Evolutionary conservation across 1,140 invertebrate genomes (phyloP), one percentile per base, ranked within the genome.

Genomic region (Trichonephila clavipes): DNA sequence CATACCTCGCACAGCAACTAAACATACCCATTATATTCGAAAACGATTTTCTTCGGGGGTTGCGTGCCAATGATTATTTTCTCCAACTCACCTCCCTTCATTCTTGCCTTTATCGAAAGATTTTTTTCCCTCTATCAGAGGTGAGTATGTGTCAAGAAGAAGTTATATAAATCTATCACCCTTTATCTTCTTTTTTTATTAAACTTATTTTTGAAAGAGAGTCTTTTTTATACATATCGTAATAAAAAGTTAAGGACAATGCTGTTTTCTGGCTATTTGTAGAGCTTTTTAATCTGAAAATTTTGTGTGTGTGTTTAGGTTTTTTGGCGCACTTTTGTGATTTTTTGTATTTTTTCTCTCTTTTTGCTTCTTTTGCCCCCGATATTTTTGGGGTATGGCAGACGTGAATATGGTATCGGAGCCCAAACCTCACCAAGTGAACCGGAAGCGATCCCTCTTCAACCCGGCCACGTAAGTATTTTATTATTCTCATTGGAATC

Each of bases 321-420:
- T 89, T 93, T 94, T 59, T 77, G 44, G 95, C 94, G 93, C 95
- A 94, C 94, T 90, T 92, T 90, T 93, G 69, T 94, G 94, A 95
- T 89, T 94, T 89, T 77, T 90, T 94, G 3, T 21, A 94, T 95
- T 92, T 87, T 97, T 97, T 51, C 51, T 51, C 51, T 51, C 66
- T 69, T 86, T 69, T 92, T 69, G 44, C 44, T 51, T 88, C 21
- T 88, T 88, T 93, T 77, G 88, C 51, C n/a, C 51, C 40, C 69
- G 19, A 61, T 61, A 24, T 92, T 51, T 92, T 72, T 92, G 34
- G 81, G 61, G 66, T 44, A 40, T 14, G 40, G 82, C 96, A 97
- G 97, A 97, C 96, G 97, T 97, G 58, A 98, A 98, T 96, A 97
- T 98, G 97, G 97, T 98, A 66, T 97, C 97, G 28, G 97, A 98